These are phyloP conservation scores for Corythornis madagascariensis DNA, from an alignment of 2,113 vertebrate species.

Conservation along the genomic window DNA sequence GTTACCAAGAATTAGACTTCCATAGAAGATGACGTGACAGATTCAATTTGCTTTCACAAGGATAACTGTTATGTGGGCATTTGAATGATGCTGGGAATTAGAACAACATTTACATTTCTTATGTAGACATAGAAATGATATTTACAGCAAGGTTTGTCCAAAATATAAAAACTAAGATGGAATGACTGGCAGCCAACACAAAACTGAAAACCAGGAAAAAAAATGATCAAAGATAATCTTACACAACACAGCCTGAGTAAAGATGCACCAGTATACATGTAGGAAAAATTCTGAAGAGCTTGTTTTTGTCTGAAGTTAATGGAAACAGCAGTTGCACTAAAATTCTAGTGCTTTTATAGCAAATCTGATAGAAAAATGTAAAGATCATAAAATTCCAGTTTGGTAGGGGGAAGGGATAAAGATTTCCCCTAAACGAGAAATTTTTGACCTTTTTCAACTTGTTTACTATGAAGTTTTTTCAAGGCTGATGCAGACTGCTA, in stretches of 20 bases:
- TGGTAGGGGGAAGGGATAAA: not conserved
- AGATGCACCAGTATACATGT: not conserved
- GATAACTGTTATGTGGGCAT: slow-evolving; percentile 1
- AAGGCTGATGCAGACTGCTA: not conserved
- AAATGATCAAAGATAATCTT: not conserved
- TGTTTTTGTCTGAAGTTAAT: not conserved
- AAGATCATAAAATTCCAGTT: not conserved
- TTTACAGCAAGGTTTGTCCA: slow-evolving; percentile 4
- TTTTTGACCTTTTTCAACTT: not conserved
- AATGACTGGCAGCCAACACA: not conserved
- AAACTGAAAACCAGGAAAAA: not conserved
- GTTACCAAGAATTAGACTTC: slow-evolving; percentile 52
- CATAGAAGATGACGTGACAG: slow-evolving; percentile 39
- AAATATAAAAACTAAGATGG: not conserved
- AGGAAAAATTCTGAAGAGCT: not conserved
- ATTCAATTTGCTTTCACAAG: slow-evolving; percentile 42
- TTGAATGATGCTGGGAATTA: slow-evolving; percentile 40
- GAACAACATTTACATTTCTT: not conserved
- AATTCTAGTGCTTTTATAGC: not conserved
- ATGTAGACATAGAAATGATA: not conserved
- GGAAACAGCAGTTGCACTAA: not conserved
- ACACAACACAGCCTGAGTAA: not conserved
- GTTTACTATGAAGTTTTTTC: not conserved
- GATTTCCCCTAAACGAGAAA: not conserved
- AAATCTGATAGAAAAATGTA: not conserved